A percentile compares a stretch with the other conserved stretches of the same genome.
phyloP scores from a whole-genome alignment of 2,888 invertebrate species.

The Lithosia quadra region DNA sequence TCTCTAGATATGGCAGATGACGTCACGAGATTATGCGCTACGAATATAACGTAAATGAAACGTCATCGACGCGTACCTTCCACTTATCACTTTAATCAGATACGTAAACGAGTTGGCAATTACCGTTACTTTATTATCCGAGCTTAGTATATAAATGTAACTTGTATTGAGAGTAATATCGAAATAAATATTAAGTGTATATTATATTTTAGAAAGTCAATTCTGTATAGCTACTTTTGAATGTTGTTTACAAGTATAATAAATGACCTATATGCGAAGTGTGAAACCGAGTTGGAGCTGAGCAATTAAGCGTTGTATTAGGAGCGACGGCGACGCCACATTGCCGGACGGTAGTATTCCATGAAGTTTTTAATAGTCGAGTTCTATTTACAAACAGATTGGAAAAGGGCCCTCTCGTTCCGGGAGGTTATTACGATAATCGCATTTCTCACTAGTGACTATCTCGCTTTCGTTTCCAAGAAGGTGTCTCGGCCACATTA shows the following conservation, averaged over 20 bases:
- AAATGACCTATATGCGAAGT: constrained; percentile 11
- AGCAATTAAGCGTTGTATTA: constrained; percentile 23
- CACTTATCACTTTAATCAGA: constrained; percentile 2
- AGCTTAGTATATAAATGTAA: neutral
- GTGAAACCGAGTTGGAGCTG: constrained; percentile 17
- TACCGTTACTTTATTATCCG: neutral
- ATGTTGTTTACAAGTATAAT: neutral
- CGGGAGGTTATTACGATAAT: constrained; percentile 84
- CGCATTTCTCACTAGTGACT: constrained; percentile 80
- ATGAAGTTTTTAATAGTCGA: constrained; percentile 50
- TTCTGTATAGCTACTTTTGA: neutral
- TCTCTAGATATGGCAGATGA: constrained; percentile 1
- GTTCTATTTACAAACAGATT: constrained; percentile 71
- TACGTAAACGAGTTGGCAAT: constrained; percentile 13
- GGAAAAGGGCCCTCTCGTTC: constrained; percentile 74
- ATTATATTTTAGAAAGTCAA: constrained; percentile 12
- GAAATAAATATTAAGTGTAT: neutral
- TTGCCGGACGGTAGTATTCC: constrained; percentile 43
- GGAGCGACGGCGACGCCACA: constrained; percentile 23
- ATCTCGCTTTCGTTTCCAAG: constrained; percentile 84
- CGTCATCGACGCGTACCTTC: constrained; percentile 10
- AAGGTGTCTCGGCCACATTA: constrained; percentile 70
- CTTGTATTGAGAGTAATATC: neutral
- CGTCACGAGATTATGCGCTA: constrained; percentile 4
- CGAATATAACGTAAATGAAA: neutral